Evolutionary conservation across 1,140 invertebrate species (phyloP), one percentile per base, ranked within the genome.

Genomic region (Papilio xuthus): DNA sequence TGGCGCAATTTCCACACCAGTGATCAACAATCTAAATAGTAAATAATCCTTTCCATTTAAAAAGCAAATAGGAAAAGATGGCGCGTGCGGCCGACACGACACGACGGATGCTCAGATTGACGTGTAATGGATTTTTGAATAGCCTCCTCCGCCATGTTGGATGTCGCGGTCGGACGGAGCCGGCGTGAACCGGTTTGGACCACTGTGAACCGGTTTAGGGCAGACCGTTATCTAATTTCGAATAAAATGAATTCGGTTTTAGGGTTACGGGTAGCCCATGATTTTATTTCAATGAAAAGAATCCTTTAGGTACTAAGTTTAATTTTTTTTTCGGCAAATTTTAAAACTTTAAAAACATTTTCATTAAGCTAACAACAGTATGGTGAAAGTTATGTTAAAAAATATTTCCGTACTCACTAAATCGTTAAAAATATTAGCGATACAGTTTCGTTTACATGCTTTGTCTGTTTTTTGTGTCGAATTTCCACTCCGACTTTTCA

Each of bases 41-140:
- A 75, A 75, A 75, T 75, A 75, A 75, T 56, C 28, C 26, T 26
- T 37, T 10, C 72, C 42, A 50, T 50, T 75, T 56, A 20, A 73
- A 75, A 75, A 56, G 47, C 28, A 75, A 75, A 75, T 75, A 75
- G 50, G 18, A 56, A 56, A 37, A 37, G 15, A 56, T 56, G 26
- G 71, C 56, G 74, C 56, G 71, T 69, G 77, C 79, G 78, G 41
- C 75, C 77, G 78, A 77, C 84, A 78, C 74, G 78, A 77, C 84
- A 78, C 78, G 84, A 81, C 80, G 81, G 86, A 87, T 88, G 87
- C 83, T 84, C 83, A 89, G 88, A 89, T 89, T 89, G 88, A 89
- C 88, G 88, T 85, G 88, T 87, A 90, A 90, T 90, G 80, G 88
- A 84, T 89, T 89, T 86, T 89, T 88, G 86, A 90, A 89, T 83